These are phyloP conservation scores for Remorina albescens DNA, from an alignment of 2,797 vertebrate genomes.

Conservation along the genomic window DNA sequence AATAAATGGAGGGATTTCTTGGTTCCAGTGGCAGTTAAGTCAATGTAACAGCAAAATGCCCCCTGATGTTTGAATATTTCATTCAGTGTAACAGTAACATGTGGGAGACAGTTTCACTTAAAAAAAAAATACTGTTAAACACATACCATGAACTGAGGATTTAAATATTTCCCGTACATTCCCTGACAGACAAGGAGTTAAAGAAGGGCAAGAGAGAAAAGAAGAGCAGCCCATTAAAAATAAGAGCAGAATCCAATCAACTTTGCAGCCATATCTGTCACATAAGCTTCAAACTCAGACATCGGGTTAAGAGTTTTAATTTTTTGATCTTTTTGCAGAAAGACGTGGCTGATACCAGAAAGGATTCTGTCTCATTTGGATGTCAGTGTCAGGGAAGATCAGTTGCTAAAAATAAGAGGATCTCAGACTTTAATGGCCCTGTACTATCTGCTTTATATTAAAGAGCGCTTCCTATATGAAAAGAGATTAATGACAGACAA, in stretches of 20 bases:
- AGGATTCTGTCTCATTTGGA: constrained; percentile 45
- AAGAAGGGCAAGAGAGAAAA: constrained; percentile 12
- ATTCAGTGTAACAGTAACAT: constrained; percentile 37
- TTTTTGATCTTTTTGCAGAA: constrained; percentile 50
- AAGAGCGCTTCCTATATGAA: constrained; percentile 24
- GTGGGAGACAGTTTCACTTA: neutral
- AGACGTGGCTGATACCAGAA: constrained; percentile 7
- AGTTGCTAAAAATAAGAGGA: constrained; percentile 57
- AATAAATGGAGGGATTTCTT: constrained; percentile 44
- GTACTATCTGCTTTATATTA: constrained; percentile 7
- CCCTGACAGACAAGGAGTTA: constrained; percentile 16
- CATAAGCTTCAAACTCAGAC: constrained; percentile 42
- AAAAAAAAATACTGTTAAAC: neutral
- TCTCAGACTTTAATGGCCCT: constrained; percentile 42
- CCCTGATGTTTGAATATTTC: constrained; percentile 25
- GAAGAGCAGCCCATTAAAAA: constrained; percentile 43
- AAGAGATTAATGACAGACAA: constrained; percentile 19
- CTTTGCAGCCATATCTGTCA: constrained; percentile 31
- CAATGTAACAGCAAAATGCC: constrained; percentile 37
- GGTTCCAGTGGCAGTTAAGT: constrained; percentile 32
- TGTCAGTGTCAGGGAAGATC: constrained; percentile 39
- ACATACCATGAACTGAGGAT: constrained; percentile 2
- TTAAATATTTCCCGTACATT: constrained; percentile 12
- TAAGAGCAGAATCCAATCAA: constrained; percentile 53
- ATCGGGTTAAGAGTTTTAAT: constrained; percentile 42